phyloP scores from a whole-genome alignment of 2,888 invertebrate genomes.

The Scaptomyza parva region DNA sequence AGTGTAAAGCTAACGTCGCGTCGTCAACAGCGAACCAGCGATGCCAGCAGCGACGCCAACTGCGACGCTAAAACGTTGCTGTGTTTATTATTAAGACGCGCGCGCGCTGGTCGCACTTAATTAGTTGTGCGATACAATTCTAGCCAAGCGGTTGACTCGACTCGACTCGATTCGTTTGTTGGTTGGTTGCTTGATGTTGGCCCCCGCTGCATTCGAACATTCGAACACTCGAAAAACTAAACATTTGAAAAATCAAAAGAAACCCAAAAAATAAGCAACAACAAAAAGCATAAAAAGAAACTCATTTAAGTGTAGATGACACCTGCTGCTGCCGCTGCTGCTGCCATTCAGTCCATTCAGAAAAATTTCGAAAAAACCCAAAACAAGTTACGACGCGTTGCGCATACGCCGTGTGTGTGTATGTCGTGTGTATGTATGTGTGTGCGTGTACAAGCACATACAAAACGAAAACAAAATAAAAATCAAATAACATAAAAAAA shows the following conservation, averaged over 20 bases:
- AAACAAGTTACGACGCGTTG: conserved; percentile 41
- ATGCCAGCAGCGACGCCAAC: conserved; percentile 13
- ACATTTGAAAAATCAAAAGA: no score
- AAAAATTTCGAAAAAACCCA: conserved; percentile 1
- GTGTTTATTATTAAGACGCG: conserved; percentile 80
- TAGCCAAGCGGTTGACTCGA: conserved; percentile 77
- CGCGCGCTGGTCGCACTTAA: conserved; percentile 70
- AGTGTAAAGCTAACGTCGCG: conserved; percentile 8
- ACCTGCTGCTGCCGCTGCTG: conserved; percentile 6
- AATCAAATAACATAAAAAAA: neutral
- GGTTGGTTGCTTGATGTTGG: no score
- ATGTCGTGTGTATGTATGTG: conserved; percentile 32
- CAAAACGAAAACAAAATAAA: neutral
- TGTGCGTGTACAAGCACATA: conserved; percentile 34
- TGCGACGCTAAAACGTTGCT: conserved; percentile 37
- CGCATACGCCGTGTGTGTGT: conserved; percentile 59
- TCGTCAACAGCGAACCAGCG: neutral
- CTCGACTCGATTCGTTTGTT: no score
- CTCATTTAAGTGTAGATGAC: conserved; percentile 11
- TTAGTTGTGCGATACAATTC: conserved; percentile 81
- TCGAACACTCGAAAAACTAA: neutral
- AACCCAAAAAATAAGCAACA: no score
- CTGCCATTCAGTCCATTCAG: conserved; percentile 1
- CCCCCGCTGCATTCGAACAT: conserved; percentile 38
- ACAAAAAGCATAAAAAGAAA: neutral